These are phyloP conservation scores for Drosophila longiperda DNA, from an alignment of 2,888 invertebrate species.

Conservation along the genomic window DNA sequence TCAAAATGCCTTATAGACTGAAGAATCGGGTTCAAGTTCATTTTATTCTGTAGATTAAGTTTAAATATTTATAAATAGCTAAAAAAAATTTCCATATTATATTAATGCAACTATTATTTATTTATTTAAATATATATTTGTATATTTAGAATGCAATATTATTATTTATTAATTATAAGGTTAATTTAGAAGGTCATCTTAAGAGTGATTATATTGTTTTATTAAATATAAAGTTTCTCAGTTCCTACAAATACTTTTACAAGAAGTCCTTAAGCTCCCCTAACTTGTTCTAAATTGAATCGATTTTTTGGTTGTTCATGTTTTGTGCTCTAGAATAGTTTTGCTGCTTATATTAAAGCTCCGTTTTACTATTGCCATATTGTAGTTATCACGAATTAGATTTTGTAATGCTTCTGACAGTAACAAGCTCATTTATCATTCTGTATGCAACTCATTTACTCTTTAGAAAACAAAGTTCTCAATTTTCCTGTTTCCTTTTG, in stretches of 20 bases:
- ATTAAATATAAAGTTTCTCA: neutral
- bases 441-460: neutral
- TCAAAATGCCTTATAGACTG: too few species aligned
- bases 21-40: neutral
- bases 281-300: neutral
- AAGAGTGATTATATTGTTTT: neutral
- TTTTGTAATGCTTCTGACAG: neutral
- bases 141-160: neutral
- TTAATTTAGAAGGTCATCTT: neutral
- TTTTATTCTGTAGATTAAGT: neutral
- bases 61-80: neutral
- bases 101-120: neutral
- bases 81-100: neutral
- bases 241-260: neutral
- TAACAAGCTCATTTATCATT: conserved; percentile 1
- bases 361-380: neutral
- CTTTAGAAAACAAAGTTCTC: neutral
- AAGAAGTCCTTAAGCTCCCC: neutral
- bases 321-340: neutral
- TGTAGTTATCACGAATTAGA: neutral
- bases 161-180: neutral
- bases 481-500: conserved; percentile 2
- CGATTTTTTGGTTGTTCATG: neutral
- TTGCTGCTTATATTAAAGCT: neutral
- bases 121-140: neutral